These are phyloP conservation scores for Eurystomus gularis DNA, from an alignment of 2,113 vertebrate genomes.

Conservation along the genomic window DNA sequence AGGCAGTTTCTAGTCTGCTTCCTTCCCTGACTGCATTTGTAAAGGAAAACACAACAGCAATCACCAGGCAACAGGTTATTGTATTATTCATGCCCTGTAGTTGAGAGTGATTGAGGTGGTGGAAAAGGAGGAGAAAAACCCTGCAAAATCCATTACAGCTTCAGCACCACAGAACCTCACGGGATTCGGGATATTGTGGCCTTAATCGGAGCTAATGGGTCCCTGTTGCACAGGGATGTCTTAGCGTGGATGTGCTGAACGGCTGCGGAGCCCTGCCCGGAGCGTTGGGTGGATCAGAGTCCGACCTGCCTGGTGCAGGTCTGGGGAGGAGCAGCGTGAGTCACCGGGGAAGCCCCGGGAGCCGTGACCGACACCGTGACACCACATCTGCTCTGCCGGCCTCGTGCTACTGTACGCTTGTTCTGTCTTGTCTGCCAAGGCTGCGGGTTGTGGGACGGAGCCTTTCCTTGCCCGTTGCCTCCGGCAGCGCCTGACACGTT, in stretches of 20 bases:
- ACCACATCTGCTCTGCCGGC: fast-evolving
- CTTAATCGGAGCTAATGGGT: not conserved
- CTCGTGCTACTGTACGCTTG: fast-evolving
- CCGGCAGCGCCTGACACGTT: fast-evolving
- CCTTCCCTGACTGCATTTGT: not conserved
- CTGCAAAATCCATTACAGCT: not conserved
- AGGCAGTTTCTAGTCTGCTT: not conserved
- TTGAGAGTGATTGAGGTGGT: constrained; percentile 23
- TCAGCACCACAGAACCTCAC: fast-evolving
- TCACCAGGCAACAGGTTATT: constrained; percentile 22
- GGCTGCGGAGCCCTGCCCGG: not conserved
- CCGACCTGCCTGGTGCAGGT: fast-evolving
- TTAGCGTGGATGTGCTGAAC: not conserved
- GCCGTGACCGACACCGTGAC: fast-evolving
- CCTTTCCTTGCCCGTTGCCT: not conserved
- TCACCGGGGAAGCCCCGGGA: not conserved
- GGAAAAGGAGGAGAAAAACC: not conserved
- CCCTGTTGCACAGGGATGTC: not conserved
- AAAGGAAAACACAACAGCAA: constrained; percentile 32
- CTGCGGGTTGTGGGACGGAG: fast-evolving
- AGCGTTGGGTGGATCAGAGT: fast-evolving
- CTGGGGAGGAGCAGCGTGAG: not conserved
- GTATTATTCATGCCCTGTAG: constrained; percentile 45
- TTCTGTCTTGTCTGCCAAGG: not conserved
- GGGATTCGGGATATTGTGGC: not conserved